Evolutionary conservation across 2,113 vertebrate species (phyloP).

Genomic region (Elachura formosa): DNA sequence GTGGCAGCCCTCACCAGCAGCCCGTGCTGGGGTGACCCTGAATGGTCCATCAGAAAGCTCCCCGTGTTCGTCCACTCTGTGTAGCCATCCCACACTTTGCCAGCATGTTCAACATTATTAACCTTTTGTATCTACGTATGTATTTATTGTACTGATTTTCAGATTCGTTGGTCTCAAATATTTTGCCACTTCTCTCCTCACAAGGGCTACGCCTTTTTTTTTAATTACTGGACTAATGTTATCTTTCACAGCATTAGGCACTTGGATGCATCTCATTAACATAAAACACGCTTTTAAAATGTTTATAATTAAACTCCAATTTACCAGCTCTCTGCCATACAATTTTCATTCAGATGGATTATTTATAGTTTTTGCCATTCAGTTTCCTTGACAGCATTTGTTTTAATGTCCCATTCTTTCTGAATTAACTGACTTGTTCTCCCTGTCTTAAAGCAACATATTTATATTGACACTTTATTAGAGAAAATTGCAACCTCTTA

Average conservation of each 20-base stretch:
- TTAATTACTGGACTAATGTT: background rate
- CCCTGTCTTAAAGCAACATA: constrained; percentile 5
- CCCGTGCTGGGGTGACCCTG: background rate
- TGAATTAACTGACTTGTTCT: background rate
- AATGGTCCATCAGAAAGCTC: constrained; percentile 21
- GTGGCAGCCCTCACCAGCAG: background rate
- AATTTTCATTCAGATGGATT: constrained; percentile 13
- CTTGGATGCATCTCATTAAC: constrained; percentile 12
- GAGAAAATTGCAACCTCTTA: constrained; percentile 40
- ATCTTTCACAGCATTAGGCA: constrained; percentile 13
- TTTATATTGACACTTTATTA: constrained; percentile 49
- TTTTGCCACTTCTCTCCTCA: background rate
- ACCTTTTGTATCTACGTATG: background rate
- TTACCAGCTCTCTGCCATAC: constrained; percentile 52
- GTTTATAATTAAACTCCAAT: constrained; percentile 28
- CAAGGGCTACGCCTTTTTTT: background rate
- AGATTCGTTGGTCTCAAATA: background rate
- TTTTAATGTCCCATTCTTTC: constrained; percentile 50
- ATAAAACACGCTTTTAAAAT: background rate
- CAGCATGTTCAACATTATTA: background rate
- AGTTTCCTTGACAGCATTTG: constrained; percentile 11
- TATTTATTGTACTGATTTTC: background rate
- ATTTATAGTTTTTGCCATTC: constrained; percentile 33
- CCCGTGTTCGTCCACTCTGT: background rate
- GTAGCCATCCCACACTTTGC: background rate